These are phyloP conservation scores for Taphrorychus bicolor DNA, from an alignment of 2,888 invertebrate genomes.

Conservation along the genomic window DNA sequence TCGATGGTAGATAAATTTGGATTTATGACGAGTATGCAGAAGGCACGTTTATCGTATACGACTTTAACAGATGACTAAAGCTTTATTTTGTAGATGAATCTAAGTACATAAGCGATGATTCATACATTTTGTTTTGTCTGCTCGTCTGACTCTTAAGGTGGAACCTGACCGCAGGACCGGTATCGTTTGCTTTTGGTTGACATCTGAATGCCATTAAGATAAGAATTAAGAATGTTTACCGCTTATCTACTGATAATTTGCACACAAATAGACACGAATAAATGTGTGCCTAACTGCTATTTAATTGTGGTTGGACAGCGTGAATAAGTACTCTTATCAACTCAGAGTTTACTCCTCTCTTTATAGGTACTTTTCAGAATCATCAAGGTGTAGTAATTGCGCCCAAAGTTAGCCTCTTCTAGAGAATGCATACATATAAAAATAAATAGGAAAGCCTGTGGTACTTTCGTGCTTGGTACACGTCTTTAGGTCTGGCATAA, in stretches of 20 bases:
- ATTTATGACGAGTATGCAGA: neutral
- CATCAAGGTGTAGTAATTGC: no score
- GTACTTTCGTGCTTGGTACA: no score
- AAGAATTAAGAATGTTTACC: neutral
- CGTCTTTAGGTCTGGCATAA: no score
- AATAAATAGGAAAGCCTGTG: no score
- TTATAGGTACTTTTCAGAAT: no score
- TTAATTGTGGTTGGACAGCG: neutral
- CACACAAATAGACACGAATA: neutral
- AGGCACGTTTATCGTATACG: neutral
- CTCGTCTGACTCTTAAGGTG: neutral
- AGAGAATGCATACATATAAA: no score
- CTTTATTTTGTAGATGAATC: neutral
- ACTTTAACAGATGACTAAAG: neutral
- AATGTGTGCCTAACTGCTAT: neutral
- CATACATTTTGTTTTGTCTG: neutral
- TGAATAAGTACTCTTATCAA: neutral
- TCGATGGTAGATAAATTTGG: no score
- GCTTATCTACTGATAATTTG: neutral
- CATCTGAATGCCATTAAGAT: neutral
- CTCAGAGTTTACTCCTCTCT: no score
- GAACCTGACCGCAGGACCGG: neutral
- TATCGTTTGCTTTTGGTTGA: neutral
- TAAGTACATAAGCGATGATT: neutral
- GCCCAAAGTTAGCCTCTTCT: no score